phyloP scores from a whole-genome alignment of 2,113 vertebrate genomes.

The Oncorhynchus clarkii region DNA sequence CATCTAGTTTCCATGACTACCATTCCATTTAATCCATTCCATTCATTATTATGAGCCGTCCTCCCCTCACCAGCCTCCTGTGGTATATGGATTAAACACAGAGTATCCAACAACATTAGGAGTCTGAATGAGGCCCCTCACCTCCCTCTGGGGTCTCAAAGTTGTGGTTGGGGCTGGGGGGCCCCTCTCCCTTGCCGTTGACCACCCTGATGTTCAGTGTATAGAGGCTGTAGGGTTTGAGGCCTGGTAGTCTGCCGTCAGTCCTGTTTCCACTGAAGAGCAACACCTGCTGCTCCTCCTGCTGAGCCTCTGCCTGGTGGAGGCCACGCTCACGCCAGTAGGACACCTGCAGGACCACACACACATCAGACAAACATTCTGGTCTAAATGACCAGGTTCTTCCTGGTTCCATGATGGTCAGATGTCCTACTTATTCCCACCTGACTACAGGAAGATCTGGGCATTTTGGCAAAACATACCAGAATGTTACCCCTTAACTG shows the following conservation, averaged over 20 bases:
- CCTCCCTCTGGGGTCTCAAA: slow-evolving; percentile 94
- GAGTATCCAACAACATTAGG: no score
- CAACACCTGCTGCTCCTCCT: slow-evolving; percentile 79
- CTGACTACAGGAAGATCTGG: no score
- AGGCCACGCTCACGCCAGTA: slow-evolving; percentile 82
- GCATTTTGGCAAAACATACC: no score
- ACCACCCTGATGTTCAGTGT: slow-evolving; percentile 82
- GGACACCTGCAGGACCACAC: slow-evolving; percentile 75
- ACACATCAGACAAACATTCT: background rate
- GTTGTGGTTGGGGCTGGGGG: slow-evolving; percentile 75
- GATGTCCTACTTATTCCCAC: no score
- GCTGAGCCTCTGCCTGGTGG: slow-evolving; percentile 66
- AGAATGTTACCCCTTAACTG: no score
- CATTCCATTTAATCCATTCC: no score
- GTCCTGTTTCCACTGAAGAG: slow-evolving; percentile 85
- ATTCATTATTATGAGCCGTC: no score
- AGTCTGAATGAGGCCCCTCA: slow-evolving; percentile 51
- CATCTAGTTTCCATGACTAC: no score
- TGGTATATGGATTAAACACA: no score
- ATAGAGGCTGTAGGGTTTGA: slow-evolving; percentile 88
- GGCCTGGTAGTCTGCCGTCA: slow-evolving; percentile 82
- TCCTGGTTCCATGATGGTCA: no score
- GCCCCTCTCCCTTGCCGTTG: slow-evolving; percentile 92
- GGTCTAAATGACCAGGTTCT: no score
- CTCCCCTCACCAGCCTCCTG: no score